Evolutionary conservation across 2,888 invertebrate species (phyloP).

Genomic region (Microplitis manilae): DNA sequence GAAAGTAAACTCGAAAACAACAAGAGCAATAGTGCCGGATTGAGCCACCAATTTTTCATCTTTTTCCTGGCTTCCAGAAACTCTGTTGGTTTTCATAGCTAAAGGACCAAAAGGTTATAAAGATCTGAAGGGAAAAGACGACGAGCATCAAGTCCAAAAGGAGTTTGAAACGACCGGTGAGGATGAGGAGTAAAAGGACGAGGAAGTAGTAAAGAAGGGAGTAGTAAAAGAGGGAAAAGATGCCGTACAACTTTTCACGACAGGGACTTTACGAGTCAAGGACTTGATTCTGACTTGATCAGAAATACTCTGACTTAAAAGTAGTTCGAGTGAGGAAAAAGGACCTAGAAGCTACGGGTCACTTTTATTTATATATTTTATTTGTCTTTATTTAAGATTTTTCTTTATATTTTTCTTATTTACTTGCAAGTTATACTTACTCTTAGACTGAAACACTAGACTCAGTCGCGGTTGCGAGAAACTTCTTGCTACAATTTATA

Average conservation of each 20-base stretch:
- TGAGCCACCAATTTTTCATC: slow-evolving; percentile 47
- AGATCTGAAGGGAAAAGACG: slow-evolving; percentile 7
- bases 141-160: neutral
- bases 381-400: slow-evolving; percentile 11
- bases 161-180: no score
- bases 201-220: neutral
- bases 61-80: slow-evolving; percentile 35
- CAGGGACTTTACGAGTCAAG: slow-evolving; percentile 23
- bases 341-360: slow-evolving; percentile 1
- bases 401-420: neutral
- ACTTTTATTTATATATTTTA: neutral
- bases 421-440: neutral
- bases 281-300: slow-evolving; percentile 17
- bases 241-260: slow-evolving; percentile 18
- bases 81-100: slow-evolving; percentile 22
- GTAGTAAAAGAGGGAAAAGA: neutral
- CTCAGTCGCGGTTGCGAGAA: slow-evolving; percentile 3
- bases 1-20: slow-evolving; percentile 20
- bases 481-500: slow-evolving; percentile 11
- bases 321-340: neutral
- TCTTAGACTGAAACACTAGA: neutral
- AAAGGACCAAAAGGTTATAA: neutral
- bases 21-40: slow-evolving; percentile 38
- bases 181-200: no score
- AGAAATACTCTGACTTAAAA: neutral